Conservation (phyloP, 1,140 invertebrate species). For the Vollenhovia emeryi region DNA sequence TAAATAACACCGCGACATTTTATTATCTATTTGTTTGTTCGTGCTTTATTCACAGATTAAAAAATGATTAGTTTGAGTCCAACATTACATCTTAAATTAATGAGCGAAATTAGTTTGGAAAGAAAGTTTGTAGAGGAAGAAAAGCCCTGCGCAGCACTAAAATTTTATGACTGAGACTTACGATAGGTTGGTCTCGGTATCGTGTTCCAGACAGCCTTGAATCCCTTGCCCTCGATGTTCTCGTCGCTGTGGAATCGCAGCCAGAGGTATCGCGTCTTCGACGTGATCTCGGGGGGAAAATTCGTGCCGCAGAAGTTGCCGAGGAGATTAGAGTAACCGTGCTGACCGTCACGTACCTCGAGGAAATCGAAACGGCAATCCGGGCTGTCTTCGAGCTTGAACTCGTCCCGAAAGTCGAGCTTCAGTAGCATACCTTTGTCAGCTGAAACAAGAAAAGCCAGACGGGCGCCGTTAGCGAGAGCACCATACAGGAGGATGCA, state of each 20-base stretch:
- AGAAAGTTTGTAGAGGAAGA: neutral
- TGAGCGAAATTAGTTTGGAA: neutral
- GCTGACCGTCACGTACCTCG: slow-evolving; percentile 93
- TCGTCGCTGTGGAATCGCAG: slow-evolving; percentile 94
- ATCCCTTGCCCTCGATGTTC: slow-evolving; percentile 93
- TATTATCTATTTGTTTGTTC: neutral
- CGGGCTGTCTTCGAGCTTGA: slow-evolving; percentile 91
- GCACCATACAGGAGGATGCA: neutral
- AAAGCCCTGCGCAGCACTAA: neutral
- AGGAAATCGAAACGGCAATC: slow-evolving; percentile 94
- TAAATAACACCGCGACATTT: neutral
- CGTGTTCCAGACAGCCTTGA: slow-evolving; percentile 91
- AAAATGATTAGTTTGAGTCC: neutral
- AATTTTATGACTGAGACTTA: slow-evolving; percentile 75
- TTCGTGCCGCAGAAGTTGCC: slow-evolving; percentile 91
- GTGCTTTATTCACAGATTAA: neutral
- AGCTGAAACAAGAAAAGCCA: slow-evolving; percentile 87
- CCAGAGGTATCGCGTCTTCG: slow-evolving; percentile 92
- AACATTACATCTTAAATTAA: neutral
- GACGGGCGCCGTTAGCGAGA: slow-evolving; percentile 12
- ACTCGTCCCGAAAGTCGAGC: slow-evolving; percentile 93
- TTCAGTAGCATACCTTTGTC: slow-evolving; percentile 90
- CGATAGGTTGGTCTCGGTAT: slow-evolving; percentile 86
- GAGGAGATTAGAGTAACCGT: slow-evolving; percentile 91
- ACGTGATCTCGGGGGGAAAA: slow-evolving; percentile 92